phyloP scores from a whole-genome alignment of 2,113 vertebrate species.

The Microtus richardsoni region DNA sequence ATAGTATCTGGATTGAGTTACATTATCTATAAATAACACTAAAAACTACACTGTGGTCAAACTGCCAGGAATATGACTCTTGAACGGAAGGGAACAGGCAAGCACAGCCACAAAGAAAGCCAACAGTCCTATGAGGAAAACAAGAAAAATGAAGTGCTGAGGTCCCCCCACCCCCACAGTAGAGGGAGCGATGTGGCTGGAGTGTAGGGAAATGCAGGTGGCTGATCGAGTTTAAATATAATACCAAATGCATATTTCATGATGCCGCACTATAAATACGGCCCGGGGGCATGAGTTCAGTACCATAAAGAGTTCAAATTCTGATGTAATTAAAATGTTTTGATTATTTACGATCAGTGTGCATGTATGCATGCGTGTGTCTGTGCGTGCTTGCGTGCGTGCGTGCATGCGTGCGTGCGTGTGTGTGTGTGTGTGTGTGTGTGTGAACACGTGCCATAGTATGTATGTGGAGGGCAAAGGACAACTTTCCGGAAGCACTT shows the following conservation, averaged over 20 bases:
- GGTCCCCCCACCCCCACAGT: neutral
- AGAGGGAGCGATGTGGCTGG: neutral
- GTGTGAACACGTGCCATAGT: no score
- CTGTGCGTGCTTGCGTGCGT: neutral
- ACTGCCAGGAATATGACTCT: neutral
- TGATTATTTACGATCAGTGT: neutral
- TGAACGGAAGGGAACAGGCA: neutral
- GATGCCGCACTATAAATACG: neutral
- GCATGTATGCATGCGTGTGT: neutral
- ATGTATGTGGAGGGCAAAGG: neutral
- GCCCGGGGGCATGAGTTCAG: neutral
- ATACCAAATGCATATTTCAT: neutral
- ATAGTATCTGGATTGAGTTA: constrained; percentile 18
- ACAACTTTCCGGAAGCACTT: no score
- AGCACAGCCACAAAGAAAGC: neutral
- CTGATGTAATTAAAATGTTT: neutral
- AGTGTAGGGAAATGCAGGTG: neutral
- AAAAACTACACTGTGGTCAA: neutral
- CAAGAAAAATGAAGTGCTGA: neutral
- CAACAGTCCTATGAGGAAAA: neutral
- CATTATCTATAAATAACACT: neutral
- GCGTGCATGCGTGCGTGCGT: neutral
- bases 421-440: neutral
- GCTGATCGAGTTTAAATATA: neutral
- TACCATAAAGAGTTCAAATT: neutral